Evolutionary conservation across 1,140 invertebrate species (phyloP).

Genomic region (roundworm (Caenorhabditis elegans)): DNA sequence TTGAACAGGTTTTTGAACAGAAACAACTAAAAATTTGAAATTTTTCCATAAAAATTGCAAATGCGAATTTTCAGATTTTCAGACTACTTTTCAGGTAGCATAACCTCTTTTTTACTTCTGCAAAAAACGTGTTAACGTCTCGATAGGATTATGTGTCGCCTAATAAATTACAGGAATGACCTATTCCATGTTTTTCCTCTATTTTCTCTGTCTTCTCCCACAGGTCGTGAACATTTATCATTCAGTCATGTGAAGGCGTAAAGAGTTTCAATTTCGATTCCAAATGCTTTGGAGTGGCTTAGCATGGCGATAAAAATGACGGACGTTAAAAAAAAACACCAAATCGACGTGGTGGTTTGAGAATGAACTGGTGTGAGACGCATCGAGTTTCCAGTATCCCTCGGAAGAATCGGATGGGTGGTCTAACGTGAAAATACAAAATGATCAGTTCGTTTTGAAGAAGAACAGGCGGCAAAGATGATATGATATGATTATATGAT

Average conservation of each 20-base stretch:
- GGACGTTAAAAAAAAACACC: too few relatives aligned
- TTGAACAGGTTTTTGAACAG: too few relatives aligned
- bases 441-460: not conserved
- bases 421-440: not conserved
- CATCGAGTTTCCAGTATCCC: not conserved
- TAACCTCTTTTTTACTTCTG: too few relatives aligned
- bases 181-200: not conserved
- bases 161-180: not conserved
- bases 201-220: not conserved
- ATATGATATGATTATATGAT: too few relatives aligned
- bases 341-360: too few relatives aligned
- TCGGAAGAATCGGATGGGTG: not conserved
- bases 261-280: not conserved
- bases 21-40: too few relatives aligned
- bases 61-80: too few relatives aligned
- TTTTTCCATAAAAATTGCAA: too few relatives aligned
- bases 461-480: not conserved
- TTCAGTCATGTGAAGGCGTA: not conserved
- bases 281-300: not conserved
- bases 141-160: too few relatives aligned
- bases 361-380: constrained; percentile 9
- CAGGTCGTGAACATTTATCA: constrained; percentile 4
- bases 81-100: too few relatives aligned
- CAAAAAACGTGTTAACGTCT: too few relatives aligned
- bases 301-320: not conserved